Conservation (phyloP, 2,888 invertebrate genomes). For the Aradus depressus region DNA sequence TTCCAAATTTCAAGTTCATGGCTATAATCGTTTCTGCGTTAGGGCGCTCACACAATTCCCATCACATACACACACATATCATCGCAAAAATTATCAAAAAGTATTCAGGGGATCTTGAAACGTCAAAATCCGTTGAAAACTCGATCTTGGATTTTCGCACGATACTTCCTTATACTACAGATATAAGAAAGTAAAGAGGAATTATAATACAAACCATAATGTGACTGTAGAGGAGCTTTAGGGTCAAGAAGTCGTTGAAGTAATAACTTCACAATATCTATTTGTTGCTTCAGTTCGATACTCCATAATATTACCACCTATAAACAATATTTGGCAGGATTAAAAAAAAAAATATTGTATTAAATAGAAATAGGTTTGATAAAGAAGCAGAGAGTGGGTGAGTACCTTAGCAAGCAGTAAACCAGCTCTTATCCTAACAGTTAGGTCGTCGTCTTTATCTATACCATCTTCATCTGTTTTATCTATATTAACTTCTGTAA, state of each 20-base stretch:
- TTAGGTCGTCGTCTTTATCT: slow-evolving; percentile 22
- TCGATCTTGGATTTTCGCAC: no score
- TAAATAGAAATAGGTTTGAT: neutral
- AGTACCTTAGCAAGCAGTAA: slow-evolving; percentile 25
- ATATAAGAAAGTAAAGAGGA: no score
- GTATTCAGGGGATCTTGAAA: no score
- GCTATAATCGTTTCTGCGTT: no score
- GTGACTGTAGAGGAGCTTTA: slow-evolving; percentile 26
- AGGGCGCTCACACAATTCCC: no score
- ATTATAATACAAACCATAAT: slow-evolving; percentile 24
- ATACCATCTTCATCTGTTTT: slow-evolving; percentile 11
- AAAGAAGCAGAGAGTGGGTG: neutral
- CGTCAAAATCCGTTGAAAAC: no score
- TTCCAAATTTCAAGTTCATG: no score
- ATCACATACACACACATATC: no score
- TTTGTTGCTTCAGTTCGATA: slow-evolving; percentile 28
- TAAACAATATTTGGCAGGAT: neutral
- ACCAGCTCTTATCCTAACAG: slow-evolving; percentile 26
- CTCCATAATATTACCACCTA: slow-evolving; percentile 26
- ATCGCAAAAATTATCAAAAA: no score
- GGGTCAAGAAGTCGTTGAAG: slow-evolving; percentile 26
- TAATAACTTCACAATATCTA: slow-evolving; percentile 27
- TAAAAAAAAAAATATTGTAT: neutral
- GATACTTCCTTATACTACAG: no score
- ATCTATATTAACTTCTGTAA: slow-evolving; percentile 27